Base-by-base conservation (phyloP, 2,888 invertebrate genomes). In the Scotopteryx bipunctaria region DNA sequence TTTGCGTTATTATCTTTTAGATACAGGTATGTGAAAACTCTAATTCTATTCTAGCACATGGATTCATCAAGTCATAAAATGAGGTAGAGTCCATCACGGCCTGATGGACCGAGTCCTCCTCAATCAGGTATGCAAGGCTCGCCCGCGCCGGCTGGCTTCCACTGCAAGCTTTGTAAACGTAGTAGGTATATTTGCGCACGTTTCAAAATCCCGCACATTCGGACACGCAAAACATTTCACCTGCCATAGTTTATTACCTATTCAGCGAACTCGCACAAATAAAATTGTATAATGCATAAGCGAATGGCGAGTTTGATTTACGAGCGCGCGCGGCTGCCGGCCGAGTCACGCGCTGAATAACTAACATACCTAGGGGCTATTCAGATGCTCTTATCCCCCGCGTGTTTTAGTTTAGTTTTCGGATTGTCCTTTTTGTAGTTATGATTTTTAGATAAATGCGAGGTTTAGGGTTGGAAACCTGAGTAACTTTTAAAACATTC, bases 251-350 rank as follows among this genome's bases (percentile, higher is more conserved):
- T 87, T 89, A 88, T 90, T 86, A 89, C 86, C 87, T 88, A 90
- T 90, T 90, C 90, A 89, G 80, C 83, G 81, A 80, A 83, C 84
- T 87, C 83, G 86, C 83, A 87, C 90, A 90, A 91, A 91, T 91
- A 91, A 91, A 90, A 91, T 89, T 91, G 88, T 91, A 89, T 90
- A 91, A 90, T 91, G 87, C 85, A 91, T 89, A 90, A 86, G 87
- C 89, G 87, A 86, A 86, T 85, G 84, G 86, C 81, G 84, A 83
- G 87, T 89, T 87, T 90, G 90, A 91, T 90, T 91, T 91, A 91
- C 86, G 88, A 83, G 80, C 33, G 76, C 65, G 75, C 75, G 70
- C 66, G 75, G 73, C 75, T 71, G 76, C 70, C 69, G 73, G 62
- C 44, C 59, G 60, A 76, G 82, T 79, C 85, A 76, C 83, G 86